These are phyloP conservation scores for Paraplagusia blochii DNA, from an alignment of 2,113 vertebrate species.

Conservation along the genomic window DNA sequence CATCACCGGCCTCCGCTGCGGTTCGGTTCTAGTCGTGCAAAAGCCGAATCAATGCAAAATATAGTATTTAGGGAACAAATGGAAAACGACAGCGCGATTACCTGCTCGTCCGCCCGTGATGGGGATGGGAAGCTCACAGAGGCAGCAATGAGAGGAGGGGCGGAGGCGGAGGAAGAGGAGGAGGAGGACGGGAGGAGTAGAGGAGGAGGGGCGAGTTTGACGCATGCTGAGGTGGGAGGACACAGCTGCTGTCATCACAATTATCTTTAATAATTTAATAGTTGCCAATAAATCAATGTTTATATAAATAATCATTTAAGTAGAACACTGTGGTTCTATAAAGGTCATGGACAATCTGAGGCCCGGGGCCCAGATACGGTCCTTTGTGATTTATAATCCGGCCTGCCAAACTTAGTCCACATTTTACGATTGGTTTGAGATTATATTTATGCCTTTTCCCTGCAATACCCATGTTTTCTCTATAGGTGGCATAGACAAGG, in stretches of 20 bases:
- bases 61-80: background rate
- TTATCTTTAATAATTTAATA: background rate
- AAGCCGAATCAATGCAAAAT: background rate
- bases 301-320: no score
- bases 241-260: background rate
- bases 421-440: no score
- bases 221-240: conserved; percentile 39
- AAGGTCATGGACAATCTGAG: no score
- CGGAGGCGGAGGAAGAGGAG: conserved; percentile 14
- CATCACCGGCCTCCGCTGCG: no score
- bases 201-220: conserved; percentile 46
- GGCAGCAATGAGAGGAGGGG: conserved; percentile 31
- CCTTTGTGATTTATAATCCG: no score
- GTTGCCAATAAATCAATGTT: no score
- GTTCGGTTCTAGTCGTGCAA: background rate
- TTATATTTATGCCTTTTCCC: no score
- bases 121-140: conserved; percentile 30
- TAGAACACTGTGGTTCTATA: no score
- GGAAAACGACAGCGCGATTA: conserved; percentile 22
- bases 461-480: no score
- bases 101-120: conserved; percentile 51
- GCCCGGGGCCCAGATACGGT: no score
- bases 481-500: no score
- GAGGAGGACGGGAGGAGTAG: conserved; percentile 11
- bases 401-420: no score